Evolutionary conservation across 2,797 vertebrate genomes (phyloP).

Genomic region (Parambassis ranga): DNA sequence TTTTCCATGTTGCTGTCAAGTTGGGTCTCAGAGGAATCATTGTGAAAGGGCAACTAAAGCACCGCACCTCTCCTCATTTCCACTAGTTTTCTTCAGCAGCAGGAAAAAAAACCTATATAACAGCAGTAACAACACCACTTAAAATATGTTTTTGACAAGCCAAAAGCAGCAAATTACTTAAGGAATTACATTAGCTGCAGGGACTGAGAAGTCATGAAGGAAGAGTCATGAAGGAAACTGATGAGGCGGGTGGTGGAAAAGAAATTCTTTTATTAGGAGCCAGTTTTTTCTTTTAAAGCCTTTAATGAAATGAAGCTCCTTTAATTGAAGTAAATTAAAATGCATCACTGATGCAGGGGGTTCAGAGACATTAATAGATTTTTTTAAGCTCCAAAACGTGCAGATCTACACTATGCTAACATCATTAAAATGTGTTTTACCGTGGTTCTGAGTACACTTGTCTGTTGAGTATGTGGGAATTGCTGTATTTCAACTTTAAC

Average conservation of each 20-base stretch:
- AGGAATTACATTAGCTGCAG: slow-evolving; percentile 70
- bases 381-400: slow-evolving; percentile 66
- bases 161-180: slow-evolving; percentile 66
- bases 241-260: slow-evolving; percentile 51
- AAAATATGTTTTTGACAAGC: slow-evolving; percentile 57
- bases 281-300: slow-evolving; percentile 71
- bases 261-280: slow-evolving; percentile 72
- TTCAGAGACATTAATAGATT: slow-evolving; percentile 76
- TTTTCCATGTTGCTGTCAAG: slow-evolving; percentile 50
- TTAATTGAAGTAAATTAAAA: slow-evolving; percentile 84
- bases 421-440: slow-evolving; percentile 74
- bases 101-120: slow-evolving; percentile 30
- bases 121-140: slow-evolving; percentile 45
- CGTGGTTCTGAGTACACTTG: slow-evolving; percentile 38
- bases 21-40: slow-evolving; percentile 61
- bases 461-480: slow-evolving; percentile 34
- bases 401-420: slow-evolving; percentile 66
- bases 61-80: slow-evolving; percentile 62
- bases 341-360: slow-evolving; percentile 72
- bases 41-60: slow-evolving; percentile 71
- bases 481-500: slow-evolving; percentile 51
- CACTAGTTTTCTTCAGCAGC: slow-evolving; percentile 41
- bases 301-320: slow-evolving; percentile 76
- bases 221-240: slow-evolving; percentile 64
- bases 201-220: slow-evolving; percentile 64